phyloP scores from a whole-genome alignment of 1,140 invertebrate species.

The Pseudomyrmex pallidus region DNA sequence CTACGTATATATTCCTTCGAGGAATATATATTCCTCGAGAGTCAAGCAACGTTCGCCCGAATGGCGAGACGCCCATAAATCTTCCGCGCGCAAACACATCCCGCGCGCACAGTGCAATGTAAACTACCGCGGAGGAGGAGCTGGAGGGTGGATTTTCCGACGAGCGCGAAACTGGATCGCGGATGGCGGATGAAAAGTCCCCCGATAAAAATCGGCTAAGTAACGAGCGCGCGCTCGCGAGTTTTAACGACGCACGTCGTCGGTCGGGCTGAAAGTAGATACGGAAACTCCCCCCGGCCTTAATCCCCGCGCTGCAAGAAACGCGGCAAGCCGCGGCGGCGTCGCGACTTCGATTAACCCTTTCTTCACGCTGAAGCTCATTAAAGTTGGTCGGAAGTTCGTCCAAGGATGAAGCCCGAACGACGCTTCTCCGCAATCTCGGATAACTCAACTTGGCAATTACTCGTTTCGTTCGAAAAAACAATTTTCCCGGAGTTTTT shows the following conservation, averaged over 20 bases:
- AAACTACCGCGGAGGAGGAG: slow-evolving; percentile 41
- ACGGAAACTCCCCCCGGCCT: slow-evolving; percentile 46
- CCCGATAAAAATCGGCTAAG: slow-evolving; percentile 37
- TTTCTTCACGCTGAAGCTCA: slow-evolving; percentile 14
- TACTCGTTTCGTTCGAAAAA: too few species aligned
- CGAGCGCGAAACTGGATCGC: neutral
- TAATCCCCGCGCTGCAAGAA: slow-evolving; percentile 35
- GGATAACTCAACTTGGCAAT: too few species aligned
- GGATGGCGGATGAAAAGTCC: slow-evolving; percentile 2
- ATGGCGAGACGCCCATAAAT: slow-evolving; percentile 32
- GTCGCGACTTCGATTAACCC: slow-evolving; percentile 50
- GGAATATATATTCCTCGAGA: neutral
- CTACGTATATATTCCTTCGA: too few species aligned
- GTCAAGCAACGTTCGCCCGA: neutral
- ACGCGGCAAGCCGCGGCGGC: neutral
- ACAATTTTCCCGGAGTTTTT: too few species aligned
- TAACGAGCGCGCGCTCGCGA: neutral
- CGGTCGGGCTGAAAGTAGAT: slow-evolving; percentile 17
- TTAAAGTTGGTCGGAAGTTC: slow-evolving; percentile 25
- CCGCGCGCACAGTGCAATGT: neutral
- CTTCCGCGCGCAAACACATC: slow-evolving; percentile 29
- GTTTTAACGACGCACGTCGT: slow-evolving; percentile 3
- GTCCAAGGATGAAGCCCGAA: neutral
- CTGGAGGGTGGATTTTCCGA: neutral
- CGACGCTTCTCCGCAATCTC: neutral